phyloP scores from a whole-genome alignment of 2,888 invertebrate species.

The Lasioglossum malachurum region DNA sequence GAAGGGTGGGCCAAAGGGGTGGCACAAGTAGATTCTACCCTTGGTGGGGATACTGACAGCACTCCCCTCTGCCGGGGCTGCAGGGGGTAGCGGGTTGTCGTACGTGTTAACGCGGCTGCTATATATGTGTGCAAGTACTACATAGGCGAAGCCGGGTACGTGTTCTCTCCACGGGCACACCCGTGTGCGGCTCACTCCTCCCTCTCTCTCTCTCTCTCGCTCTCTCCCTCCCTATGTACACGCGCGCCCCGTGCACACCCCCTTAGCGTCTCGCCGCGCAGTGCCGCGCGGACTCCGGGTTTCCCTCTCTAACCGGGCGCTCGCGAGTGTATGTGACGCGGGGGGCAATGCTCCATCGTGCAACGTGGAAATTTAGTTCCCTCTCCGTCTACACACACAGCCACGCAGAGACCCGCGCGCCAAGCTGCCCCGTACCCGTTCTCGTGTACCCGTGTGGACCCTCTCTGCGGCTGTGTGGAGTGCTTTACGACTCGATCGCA shows the following conservation, averaged over 20 bases:
- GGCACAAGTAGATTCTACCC: slow-evolving; percentile 58
- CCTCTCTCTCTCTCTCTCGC: not conserved
- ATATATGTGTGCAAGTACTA: slow-evolving; percentile 13
- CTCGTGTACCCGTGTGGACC: slow-evolving; percentile 28
- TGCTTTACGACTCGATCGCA: slow-evolving; percentile 66
- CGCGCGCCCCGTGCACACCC: not conserved
- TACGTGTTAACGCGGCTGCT: slow-evolving; percentile 56
- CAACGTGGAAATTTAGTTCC: slow-evolving; percentile 75
- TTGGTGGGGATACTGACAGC: slow-evolving; percentile 51
- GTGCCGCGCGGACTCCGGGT: not conserved
- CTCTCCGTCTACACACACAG: slow-evolving; percentile 40
- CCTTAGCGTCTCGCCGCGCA: not conserved
- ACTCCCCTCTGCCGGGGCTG: slow-evolving; percentile 20
- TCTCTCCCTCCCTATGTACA: slow-evolving; percentile 26
- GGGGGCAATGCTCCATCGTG: slow-evolving; percentile 75
- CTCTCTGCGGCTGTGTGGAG: slow-evolving; percentile 46
- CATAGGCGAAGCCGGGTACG: slow-evolving; percentile 2
- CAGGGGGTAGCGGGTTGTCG: slow-evolving; percentile 43
- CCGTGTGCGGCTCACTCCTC: slow-evolving; percentile 4
- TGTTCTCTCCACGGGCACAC: slow-evolving; percentile 18
- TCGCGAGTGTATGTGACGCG: slow-evolving; percentile 61
- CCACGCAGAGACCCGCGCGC: slow-evolving; percentile 3
- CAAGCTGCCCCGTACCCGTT: slow-evolving; percentile 7
- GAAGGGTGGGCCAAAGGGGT: slow-evolving; percentile 64
- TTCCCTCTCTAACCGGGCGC: slow-evolving; percentile 20